Base-by-base conservation (phyloP, 2,113 vertebrate genomes). In the Nycticryphes semicollaris region DNA sequence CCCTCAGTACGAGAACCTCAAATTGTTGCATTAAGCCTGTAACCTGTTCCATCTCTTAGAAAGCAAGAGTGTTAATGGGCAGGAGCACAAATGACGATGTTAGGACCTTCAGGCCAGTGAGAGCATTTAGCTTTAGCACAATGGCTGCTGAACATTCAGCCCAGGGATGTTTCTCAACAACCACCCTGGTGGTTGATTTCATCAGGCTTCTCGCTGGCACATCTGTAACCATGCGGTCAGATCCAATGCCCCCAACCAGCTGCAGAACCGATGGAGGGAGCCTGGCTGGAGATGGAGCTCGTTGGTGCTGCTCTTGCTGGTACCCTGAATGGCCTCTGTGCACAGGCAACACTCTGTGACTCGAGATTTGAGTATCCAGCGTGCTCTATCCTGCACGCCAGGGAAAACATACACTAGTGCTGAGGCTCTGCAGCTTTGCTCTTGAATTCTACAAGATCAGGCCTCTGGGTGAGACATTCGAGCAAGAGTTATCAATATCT, bases 371-470 rank as follows among this genome's bases (percentile, higher is more conserved):
- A 18, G 53, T 4, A 8, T 3, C 4, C 1, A 17, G 16, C 3
- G 0, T 1, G 3, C 45, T 51, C 56, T 4, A 0, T 2, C 1
- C 31, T 7, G 47, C 48, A 3, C 0, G 0, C 48, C 5, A 2
- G 9, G 35, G 3, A 30, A 9, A 21, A 20, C 4, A 2, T 2
- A 3, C 27, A 0, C 39, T 7, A 0, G 6, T 11, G 59, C 20
- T 8, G 33, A 28, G 33, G 9, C 23, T 85, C 48, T 64, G 39
- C 67, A 6, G 60, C 13, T 87, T 56, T 56, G 14, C 39, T 72
- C 39, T 13, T 10, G 25, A 33, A 21, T 83, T 84, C 31, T 59
- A 1, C 3, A 24, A 23, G 51, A 48, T 41, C 67, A 63, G 12
- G 68, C 6, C 47, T 37, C 57, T 25, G 33, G 50, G 31, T 13